Evolutionary conservation across 2,113 vertebrate species (phyloP).

Genomic region (Nothobranchius furzeri): DNA sequence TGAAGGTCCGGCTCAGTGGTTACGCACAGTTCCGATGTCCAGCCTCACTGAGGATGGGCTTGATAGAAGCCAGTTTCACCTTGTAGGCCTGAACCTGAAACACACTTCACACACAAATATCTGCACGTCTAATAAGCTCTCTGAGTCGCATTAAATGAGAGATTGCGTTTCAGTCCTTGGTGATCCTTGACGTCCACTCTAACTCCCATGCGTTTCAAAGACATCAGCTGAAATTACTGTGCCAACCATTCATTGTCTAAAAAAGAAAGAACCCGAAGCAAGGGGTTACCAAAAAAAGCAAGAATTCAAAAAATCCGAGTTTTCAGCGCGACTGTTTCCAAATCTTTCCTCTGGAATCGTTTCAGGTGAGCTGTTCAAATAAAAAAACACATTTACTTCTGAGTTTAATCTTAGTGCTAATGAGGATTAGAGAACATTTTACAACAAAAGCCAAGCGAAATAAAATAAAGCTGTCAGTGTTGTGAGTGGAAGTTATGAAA

Average conservation of each 20-base stretch:
- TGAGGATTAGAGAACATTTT: not conserved
- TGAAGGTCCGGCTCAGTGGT: slow-evolving; percentile 56
- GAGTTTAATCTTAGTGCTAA: no score
- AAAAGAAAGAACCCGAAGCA: slow-evolving; percentile 33
- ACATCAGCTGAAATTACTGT: slow-evolving; percentile 34
- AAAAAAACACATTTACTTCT: slow-evolving; percentile 12
- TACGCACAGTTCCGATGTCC: slow-evolving; percentile 56
- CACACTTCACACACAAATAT: no score
- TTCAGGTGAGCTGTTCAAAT: slow-evolving; percentile 10
- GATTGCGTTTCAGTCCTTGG: slow-evolving; percentile 70
- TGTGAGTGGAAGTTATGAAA: slow-evolving; percentile 41
- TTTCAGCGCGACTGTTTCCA: slow-evolving; percentile 33
- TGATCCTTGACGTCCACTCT: slow-evolving; percentile 40
- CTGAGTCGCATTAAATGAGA: slow-evolving; percentile 65
- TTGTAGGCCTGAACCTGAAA: slow-evolving; percentile 46
- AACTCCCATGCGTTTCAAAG: slow-evolving; percentile 34
- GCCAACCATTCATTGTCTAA: slow-evolving; percentile 62
- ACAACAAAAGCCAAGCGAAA: slow-evolving; percentile 1
- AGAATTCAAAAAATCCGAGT: slow-evolving; percentile 27
- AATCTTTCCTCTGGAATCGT: slow-evolving; percentile 28
- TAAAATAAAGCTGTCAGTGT: slow-evolving; percentile 60
- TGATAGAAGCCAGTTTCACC: slow-evolving; percentile 62
- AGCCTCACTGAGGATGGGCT: slow-evolving; percentile 41
- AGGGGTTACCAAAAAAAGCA: slow-evolving; percentile 24
- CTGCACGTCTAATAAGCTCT: slow-evolving; percentile 43